These are phyloP conservation scores for Blastobasis adustella DNA, from an alignment of 2,888 invertebrate species.

Conservation along the genomic window DNA sequence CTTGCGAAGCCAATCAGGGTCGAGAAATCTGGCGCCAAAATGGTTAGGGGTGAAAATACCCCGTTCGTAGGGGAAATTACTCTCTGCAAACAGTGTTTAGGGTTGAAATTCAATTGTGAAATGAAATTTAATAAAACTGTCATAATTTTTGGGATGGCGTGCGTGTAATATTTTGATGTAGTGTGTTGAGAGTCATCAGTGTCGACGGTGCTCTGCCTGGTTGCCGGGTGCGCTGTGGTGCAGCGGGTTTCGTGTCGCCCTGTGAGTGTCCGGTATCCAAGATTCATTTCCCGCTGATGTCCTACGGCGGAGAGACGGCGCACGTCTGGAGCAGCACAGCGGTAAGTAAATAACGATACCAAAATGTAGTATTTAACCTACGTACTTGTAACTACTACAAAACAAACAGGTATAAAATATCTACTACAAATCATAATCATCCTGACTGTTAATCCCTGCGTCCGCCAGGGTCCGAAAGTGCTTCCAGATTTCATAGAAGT, in stretches of 20 bases:
- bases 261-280: slow-evolving; percentile 51
- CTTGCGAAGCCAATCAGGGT: slow-evolving; percentile 41
- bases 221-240: slow-evolving; percentile 8
- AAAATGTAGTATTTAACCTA: no score
- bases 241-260: slow-evolving; percentile 25
- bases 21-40: slow-evolving; percentile 50
- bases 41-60: slow-evolving; percentile 32
- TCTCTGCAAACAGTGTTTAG: neutral
- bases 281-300: slow-evolving; percentile 75
- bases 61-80: slow-evolving; percentile 12
- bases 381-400: no score
- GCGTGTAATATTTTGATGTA: slow-evolving; percentile 56
- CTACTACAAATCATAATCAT: no score
- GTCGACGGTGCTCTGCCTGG: slow-evolving; percentile 15
- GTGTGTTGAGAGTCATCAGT: slow-evolving; percentile 33
- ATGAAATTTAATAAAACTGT: slow-evolving; percentile 43
- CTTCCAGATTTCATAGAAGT: no score
- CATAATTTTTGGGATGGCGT: slow-evolving; percentile 32
- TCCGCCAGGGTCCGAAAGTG: no score
- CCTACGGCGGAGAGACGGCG: slow-evolving; percentile 71
- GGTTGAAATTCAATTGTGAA: slow-evolving; percentile 16
- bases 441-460: no score
- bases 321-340: slow-evolving; percentile 71
- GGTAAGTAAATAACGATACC: slow-evolving; percentile 30
- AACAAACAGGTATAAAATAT: no score